phyloP scores from a whole-genome alignment of 1,140 invertebrate species.

The Gryllus bimaculatus region DNA sequence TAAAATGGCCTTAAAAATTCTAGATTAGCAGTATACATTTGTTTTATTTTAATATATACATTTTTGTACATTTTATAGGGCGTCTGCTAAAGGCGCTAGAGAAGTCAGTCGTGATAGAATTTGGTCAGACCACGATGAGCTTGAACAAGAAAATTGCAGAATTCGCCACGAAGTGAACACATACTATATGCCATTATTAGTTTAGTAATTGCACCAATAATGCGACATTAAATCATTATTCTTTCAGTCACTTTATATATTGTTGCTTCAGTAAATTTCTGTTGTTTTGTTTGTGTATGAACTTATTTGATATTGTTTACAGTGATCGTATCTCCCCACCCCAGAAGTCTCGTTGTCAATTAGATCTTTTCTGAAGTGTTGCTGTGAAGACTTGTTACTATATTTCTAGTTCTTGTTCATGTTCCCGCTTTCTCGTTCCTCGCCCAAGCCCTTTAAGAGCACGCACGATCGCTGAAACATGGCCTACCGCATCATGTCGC shows the following conservation, averaged over 20 bases:
- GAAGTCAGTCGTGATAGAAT: background rate
- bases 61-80: background rate
- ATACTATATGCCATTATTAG: background rate
- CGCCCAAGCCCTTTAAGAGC: background rate
- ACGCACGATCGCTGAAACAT: background rate
- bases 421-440: background rate
- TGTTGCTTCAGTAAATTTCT: background rate
- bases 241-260: background rate
- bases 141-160: too few species aligned
- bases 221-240: background rate
- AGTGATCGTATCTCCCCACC: background rate
- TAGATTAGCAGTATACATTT: background rate
- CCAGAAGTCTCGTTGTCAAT: background rate
- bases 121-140: background rate
- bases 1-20: background rate
- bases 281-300: too few species aligned
- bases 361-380: background rate
- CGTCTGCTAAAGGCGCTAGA: background rate
- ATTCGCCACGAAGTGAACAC: background rate
- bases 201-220: background rate
- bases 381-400: background rate
- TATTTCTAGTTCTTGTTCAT: background rate
- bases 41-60: background rate
- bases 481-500: too few species aligned
- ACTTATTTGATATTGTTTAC: background rate